phyloP scores from a whole-genome alignment of 2,113 vertebrate species.

The Lepidothrix coronata region DNA sequence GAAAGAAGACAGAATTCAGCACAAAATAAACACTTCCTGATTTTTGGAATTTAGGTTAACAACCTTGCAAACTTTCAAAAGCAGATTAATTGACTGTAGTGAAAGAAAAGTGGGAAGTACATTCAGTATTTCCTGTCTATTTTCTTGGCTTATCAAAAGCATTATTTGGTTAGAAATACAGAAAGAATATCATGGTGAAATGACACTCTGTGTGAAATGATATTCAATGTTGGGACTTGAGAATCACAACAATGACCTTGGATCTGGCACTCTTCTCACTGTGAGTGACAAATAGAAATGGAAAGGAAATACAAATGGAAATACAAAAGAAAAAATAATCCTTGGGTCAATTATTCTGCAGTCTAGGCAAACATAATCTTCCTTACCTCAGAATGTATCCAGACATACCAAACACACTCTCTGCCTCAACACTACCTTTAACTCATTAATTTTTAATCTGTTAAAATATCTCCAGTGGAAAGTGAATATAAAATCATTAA shows the following conservation, averaged over 20 bases:
- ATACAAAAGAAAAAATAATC: background rate
- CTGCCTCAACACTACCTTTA: background rate
- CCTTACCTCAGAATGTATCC: background rate
- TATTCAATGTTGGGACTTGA: background rate
- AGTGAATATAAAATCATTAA: background rate
- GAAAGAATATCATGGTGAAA: background rate
- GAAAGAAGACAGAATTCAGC: background rate
- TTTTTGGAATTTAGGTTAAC: background rate
- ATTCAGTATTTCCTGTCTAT: background rate
- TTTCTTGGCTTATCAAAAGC: background rate
- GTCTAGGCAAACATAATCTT: background rate
- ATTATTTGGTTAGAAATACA: background rate
- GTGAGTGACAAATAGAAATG: background rate
- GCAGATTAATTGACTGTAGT: background rate
- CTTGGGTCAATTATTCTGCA: background rate
- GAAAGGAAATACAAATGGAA: background rate
- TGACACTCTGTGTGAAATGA: background rate
- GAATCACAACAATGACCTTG: background rate
- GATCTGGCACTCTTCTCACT: background rate
- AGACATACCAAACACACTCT: background rate
- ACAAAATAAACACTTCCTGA: background rate
- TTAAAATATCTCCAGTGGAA: background rate
- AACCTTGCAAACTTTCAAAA: background rate
- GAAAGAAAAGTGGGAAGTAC: background rate
- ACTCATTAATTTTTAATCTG: background rate